Percentiles rank a stretch among this genome's conserved stretches.
Conservation (phyloP, 2,888 invertebrate genomes). For the Gastracanthus pulcherrimus region DNA sequence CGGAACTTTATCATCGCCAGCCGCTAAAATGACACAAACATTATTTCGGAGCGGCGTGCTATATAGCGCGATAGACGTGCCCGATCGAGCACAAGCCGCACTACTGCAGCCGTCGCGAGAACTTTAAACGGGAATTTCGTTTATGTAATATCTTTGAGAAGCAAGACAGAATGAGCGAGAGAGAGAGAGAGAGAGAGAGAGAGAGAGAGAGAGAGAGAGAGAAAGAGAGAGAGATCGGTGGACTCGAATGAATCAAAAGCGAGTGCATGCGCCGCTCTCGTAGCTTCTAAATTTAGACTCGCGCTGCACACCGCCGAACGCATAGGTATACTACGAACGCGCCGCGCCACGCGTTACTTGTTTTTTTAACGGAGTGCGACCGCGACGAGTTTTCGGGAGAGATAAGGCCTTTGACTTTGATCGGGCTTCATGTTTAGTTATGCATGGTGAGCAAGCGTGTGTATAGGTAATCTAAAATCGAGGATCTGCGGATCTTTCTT, state of each 20-base stretch:
- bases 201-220: conserved; percentile 10
- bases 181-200: conserved; percentile 2
- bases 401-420: conserved; percentile 29
- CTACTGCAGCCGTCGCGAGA: not conserved
- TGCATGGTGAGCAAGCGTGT: too few species aligned
- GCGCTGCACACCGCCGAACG: too few species aligned
- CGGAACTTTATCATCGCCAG: not conserved
- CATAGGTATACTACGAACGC: not conserved
- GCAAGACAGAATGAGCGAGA: not conserved
- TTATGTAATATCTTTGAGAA: conserved; percentile 40
- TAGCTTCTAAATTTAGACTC: conserved; percentile 44
- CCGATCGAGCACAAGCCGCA: conserved; percentile 19
- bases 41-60: not conserved
- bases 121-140: conserved; percentile 43
- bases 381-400: conserved; percentile 20
- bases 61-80: not conserved
- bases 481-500: too few species aligned
- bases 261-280: conserved; percentile 24
- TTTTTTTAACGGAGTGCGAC: conserved; percentile 46
- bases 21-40: not conserved
- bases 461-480: too few species aligned
- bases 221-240: not conserved
- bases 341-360: conserved; percentile 10
- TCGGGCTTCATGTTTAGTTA: too few species aligned
- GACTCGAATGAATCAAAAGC: conserved; percentile 41